Base-by-base conservation (phyloP, 1,140 invertebrate genomes). In the Scaptomyza hsui region DNA sequence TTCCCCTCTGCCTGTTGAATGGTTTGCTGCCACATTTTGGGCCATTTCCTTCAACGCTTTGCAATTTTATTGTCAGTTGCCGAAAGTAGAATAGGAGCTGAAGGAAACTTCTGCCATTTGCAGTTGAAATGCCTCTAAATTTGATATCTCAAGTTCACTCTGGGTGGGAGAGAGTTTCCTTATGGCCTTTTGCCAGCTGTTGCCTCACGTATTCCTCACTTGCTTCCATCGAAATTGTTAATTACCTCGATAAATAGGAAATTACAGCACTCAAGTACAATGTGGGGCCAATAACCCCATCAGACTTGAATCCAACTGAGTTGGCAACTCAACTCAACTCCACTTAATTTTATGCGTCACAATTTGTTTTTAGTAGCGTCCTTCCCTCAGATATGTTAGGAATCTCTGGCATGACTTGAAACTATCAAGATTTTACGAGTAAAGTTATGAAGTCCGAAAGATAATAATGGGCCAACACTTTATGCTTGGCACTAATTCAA, bases 391-490 rank as follows among this genome's bases (percentile, higher is more conserved):
- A 53, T 15, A 19, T 21, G 51, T 2, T 5, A 42, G 26, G 13
- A 15, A 18, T 29, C 35, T 56, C 21, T n/a, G 32, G n/a, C 32
- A n/a, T n/a, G 9, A 39, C 26, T 39, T n/a, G 67, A 24, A 57
- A 72, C 78, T 75, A 75, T 83, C 79, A 64, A 60, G 47, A 73
- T 48, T 88, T 86, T 75, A 77, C 57, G 77, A 59, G 70, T 51
- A 44, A 86, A 89, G 62, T 90, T 90, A 90, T 90, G 89, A 90
- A 90, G 83, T 90, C 81, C 75, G 71, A 90, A 75, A 73, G 80
- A 89, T 89, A 80, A 89, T 89, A 83, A 89, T 89, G 78, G 78
- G 78, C 75, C 81, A 90, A 90, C 83, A 90, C 89, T 90, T 90
- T 75, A 73, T 70, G 73, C 77, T 75, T 82, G 89, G 82, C 83